These are phyloP conservation scores for Stenolophus ochropezus DNA, from an alignment of 2,888 invertebrate species.

Conservation along the genomic window DNA sequence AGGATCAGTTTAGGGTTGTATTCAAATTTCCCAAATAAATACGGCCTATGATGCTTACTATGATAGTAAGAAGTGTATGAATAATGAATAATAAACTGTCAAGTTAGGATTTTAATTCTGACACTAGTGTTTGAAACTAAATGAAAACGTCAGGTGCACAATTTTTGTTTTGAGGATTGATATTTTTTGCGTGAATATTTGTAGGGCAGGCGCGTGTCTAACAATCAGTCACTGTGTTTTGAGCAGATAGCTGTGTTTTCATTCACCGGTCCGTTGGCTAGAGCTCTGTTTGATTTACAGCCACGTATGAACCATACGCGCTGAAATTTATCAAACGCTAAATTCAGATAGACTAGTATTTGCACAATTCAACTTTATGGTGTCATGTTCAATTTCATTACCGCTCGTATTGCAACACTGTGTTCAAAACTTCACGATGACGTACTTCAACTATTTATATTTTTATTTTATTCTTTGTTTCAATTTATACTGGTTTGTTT, in stretches of 20 bases:
- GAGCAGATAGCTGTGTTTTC: slow-evolving; percentile 25
- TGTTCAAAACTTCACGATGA: not conserved
- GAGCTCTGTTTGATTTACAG: slow-evolving; percentile 11
- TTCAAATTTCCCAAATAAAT: too few relatives aligned
- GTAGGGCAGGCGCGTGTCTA: not conserved
- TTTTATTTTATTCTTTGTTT: not conserved
- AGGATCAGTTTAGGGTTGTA: too few relatives aligned
- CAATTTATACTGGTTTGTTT: not conserved
- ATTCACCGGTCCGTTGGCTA: slow-evolving; percentile 17
- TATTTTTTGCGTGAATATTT: too few relatives aligned
- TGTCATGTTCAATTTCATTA: slow-evolving; percentile 14
- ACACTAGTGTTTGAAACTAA: too few relatives aligned
- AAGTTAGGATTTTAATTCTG: too few relatives aligned
- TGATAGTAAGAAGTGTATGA: too few relatives aligned
- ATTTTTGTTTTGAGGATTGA: too few relatives aligned
- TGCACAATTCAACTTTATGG: slow-evolving; percentile 14
- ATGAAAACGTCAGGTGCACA: too few relatives aligned
- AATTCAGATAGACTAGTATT: slow-evolving; percentile 8
- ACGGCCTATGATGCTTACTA: too few relatives aligned
- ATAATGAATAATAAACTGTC: too few relatives aligned
- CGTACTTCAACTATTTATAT: not conserved
- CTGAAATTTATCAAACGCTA: slow-evolving; percentile 6
- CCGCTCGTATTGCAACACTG: not conserved
- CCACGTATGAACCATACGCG: not conserved
- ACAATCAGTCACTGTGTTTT: slow-evolving; percentile 30